Conservation (phyloP, 2,888 invertebrate species). For the Patella ulyssiponensis region DNA sequence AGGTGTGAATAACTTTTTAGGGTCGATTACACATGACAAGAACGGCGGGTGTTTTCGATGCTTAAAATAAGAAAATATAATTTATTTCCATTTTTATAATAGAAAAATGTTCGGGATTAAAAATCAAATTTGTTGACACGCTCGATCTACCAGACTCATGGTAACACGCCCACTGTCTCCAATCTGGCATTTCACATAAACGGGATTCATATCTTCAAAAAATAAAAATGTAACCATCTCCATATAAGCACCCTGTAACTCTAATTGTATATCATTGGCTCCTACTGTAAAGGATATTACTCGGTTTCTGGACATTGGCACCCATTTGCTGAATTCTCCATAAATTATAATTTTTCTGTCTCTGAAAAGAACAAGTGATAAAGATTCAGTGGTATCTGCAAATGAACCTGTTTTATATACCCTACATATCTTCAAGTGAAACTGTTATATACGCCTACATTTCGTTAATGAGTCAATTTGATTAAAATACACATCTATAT, state of each 20-base stretch:
- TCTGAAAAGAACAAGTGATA: slow-evolving; percentile 14
- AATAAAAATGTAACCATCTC: slow-evolving; percentile 23
- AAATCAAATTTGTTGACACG: background rate
- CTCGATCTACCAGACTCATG: slow-evolving; percentile 12
- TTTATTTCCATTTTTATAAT: too few relatives aligned
- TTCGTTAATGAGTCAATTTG: too few relatives aligned
- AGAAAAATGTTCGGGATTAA: too few relatives aligned
- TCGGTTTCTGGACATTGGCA: slow-evolving; percentile 38
- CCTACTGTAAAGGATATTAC: slow-evolving; percentile 24
- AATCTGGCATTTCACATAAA: slow-evolving; percentile 20
- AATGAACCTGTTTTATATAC: too few relatives aligned
- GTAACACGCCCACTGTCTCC: slow-evolving; percentile 5
- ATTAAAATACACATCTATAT: too few relatives aligned
- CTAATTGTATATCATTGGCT: slow-evolving; percentile 13
- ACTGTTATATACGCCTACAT: too few relatives aligned
- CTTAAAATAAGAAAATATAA: too few relatives aligned
- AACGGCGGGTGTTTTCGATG: too few relatives aligned
- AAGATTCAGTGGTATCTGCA: too few relatives aligned
- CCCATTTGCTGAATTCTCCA: slow-evolving; percentile 38
- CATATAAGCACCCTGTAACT: slow-evolving; percentile 18
- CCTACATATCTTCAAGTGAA: too few relatives aligned
- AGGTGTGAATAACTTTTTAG: too few relatives aligned
- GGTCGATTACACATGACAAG: too few relatives aligned
- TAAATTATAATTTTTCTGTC: slow-evolving; percentile 27
- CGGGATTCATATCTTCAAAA: slow-evolving; percentile 14